Evolutionary conservation across 2,888 invertebrate species (phyloP), one percentile per base, ranked within the genome.

Genomic region (Tetranychus truncatus): DNA sequence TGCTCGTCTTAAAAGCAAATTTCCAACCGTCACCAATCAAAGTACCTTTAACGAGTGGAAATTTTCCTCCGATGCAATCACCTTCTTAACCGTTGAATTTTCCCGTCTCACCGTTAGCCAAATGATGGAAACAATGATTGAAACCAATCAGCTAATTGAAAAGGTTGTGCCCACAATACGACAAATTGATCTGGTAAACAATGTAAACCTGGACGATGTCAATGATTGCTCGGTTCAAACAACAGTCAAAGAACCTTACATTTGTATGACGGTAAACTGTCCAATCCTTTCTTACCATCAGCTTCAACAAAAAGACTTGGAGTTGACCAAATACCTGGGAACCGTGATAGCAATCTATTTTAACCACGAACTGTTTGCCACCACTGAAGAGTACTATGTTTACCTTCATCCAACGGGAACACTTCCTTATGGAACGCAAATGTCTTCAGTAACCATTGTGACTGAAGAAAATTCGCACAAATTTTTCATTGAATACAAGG

Each of bases 401-500:
- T 69, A 69, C 9, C 46, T 72, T n/a, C 72, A 72, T 15, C 44
- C 44, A 24, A 44, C 72, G 20, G 45, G 45, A 11, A 72, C 72
- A 1, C 34, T 45, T 20, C 72, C 72, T 1, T 46, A 45, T 18
- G 44, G 45, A 24, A 45, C 44, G 15, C 72, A 72, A 72, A 72
- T 46, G 45, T 46, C 72, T 15, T 72, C 72, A 20, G 72, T 72
- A 11, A 72, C 72, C 21, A 45, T 72, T 15, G 45, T 46, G 45
- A 72, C 45, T 0, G 45, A 72, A 45, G 45, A 72, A 34, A 45
- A 72, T 72, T 15, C 72, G 9, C 44, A 44, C 18, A 72, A 45
- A 44, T 45, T 45, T 45, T 72, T 45, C 46, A 45, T 72, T 44
- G 45, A 45, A 45, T 72, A 72, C 20, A 72, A 72, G 45, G 45